Conservation (phyloP, 1,140 invertebrate species). For the Cydia fagiglandana region DNA sequence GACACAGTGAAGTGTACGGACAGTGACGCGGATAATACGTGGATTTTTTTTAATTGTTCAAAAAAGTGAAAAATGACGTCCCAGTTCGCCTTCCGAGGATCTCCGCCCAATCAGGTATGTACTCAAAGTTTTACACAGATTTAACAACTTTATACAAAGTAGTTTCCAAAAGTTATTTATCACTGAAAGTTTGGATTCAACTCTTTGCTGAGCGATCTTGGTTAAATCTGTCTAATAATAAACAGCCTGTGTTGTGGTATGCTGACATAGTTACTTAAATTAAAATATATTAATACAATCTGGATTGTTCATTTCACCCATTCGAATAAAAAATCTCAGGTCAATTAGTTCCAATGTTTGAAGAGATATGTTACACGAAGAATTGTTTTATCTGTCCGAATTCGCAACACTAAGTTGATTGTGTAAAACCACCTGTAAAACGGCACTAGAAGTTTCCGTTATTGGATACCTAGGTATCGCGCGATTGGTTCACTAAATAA, state of each 20-base stretch:
- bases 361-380: not conserved
- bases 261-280: conserved; percentile 42
- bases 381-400: conserved; percentile 18
- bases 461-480: not conserved
- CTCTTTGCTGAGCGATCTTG: conserved; percentile 44
- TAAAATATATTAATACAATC: not conserved
- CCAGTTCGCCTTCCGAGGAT: conserved; percentile 74
- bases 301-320: not conserved
- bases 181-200: not conserved
- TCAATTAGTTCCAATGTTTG: not conserved
- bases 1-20: conserved; percentile 73
- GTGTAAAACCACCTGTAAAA: conserved; percentile 8
- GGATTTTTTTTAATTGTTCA: conserved; percentile 54
- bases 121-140: conserved; percentile 17
- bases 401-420: conserved; percentile 15
- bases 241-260: conserved; percentile 37
- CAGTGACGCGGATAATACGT: conserved; percentile 59
- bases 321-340: not conserved
- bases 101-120: conserved; percentile 71
- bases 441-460: not conserved
- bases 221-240: conserved; percentile 31
- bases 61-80: conserved; percentile 71
- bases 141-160: not conserved
- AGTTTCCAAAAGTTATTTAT: conserved; percentile 10
- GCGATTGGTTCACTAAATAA: not conserved